phyloP scores from a whole-genome alignment of 1,140 invertebrate genomes.

The Druon quercuslanigerum region DNA sequence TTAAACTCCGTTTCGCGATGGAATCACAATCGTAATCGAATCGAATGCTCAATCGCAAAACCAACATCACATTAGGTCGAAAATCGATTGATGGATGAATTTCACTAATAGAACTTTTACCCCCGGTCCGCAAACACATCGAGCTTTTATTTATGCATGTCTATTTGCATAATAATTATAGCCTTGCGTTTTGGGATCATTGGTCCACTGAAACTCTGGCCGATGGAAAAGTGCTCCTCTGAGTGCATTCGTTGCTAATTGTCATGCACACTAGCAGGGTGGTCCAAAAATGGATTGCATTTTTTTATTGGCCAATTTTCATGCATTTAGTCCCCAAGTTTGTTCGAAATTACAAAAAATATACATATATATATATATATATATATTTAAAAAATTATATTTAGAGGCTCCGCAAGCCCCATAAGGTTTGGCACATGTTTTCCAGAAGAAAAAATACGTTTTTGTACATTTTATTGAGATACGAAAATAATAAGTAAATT shows the following conservation, averaged over 20 bases:
- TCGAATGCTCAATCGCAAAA: neutral
- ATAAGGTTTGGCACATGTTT: no score
- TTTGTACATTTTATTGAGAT: no score
- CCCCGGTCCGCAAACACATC: conserved; percentile 1
- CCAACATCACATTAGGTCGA: neutral
- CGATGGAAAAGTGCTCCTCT: conserved; percentile 1
- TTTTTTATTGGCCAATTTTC: no score
- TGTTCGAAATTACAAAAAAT: no score
- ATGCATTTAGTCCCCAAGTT: no score
- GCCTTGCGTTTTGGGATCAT: neutral
- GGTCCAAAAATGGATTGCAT: no score
- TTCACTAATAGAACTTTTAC: conserved; percentile 17
- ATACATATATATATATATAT: no score
- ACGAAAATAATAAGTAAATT: no score
- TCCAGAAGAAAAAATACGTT: no score
- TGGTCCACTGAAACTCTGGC: neutral
- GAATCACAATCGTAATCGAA: conserved; percentile 15
- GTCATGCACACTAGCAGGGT: no score
- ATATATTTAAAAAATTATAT: no score
- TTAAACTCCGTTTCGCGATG: neutral
- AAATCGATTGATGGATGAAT: neutral
- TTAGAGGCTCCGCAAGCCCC: no score
- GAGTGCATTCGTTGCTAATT: neutral
- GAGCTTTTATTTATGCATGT: conserved; percentile 12
- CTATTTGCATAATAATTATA: conserved; percentile 21